These are phyloP conservation scores for Drosophila hydei DNA, from an alignment of 1,140 invertebrate species.

Conservation along the genomic window DNA sequence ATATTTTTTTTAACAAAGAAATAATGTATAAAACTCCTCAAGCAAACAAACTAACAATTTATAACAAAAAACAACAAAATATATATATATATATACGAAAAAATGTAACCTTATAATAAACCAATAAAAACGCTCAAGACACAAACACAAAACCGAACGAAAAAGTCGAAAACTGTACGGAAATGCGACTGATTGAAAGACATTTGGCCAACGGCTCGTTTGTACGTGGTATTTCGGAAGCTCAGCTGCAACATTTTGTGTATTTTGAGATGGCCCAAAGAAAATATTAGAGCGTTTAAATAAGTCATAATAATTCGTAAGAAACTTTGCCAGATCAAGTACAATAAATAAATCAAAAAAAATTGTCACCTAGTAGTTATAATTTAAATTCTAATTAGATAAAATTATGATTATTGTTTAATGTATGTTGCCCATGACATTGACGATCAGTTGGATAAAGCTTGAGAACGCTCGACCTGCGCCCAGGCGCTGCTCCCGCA, in stretches of 20 bases:
- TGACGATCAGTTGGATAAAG: conserved; percentile 6
- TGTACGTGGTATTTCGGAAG: conserved; percentile 19
- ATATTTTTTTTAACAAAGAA: background rate
- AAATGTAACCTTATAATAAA: conserved; percentile 14
- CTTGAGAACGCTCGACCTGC: background rate
- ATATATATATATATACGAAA: background rate
- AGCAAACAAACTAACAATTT: background rate
- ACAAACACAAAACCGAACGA: conserved; percentile 17
- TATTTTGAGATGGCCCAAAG: no score
- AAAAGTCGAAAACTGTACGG: conserved; percentile 16
- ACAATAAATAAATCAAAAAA: no score
- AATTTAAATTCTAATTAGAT: no score
- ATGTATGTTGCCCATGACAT: conserved; percentile 1
- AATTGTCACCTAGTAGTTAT: no score
- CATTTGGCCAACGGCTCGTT: conserved; percentile 6
- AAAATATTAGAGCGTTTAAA: no score
- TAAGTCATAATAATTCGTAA: no score
- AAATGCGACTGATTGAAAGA: conserved; percentile 15
- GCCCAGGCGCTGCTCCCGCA: conserved; percentile 1
- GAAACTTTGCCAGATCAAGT: no score
- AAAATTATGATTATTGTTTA: background rate
- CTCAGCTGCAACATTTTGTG: background rate
- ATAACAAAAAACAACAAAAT: background rate
- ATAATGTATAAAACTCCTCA: background rate
- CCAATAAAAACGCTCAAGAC: conserved; percentile 5